Evolutionary conservation across 1,140 invertebrate genomes (phyloP).

Genomic region (Intoshia linei): DNA sequence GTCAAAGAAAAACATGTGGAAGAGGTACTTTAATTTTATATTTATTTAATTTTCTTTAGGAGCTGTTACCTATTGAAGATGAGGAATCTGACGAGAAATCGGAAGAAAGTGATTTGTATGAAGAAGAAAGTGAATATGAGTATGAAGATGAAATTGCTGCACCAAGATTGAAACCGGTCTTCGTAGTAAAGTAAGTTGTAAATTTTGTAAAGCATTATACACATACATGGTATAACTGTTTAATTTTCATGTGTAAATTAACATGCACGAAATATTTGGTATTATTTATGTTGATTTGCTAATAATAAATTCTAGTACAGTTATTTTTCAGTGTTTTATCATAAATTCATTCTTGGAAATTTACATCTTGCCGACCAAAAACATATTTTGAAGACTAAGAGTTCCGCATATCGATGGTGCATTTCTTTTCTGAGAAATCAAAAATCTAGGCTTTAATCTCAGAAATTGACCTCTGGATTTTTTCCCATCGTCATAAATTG

Average conservation of each 20-base stretch:
- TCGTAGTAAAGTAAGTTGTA: conserved; percentile 44
- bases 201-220: neutral
- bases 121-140: conserved; percentile 22
- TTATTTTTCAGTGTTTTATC: neutral
- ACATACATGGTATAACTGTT: neutral
- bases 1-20: too few species aligned
- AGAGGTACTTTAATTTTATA: too few species aligned
- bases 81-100: conserved; percentile 7
- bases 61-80: too few species aligned
- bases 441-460: too few species aligned
- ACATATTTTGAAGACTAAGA: too few species aligned
- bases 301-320: neutral
- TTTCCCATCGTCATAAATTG: too few species aligned
- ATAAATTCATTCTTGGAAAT: too few species aligned
- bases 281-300: neutral
- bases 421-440: too few species aligned
- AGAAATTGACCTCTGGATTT: too few species aligned
- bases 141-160: conserved; percentile 45
- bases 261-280: neutral
- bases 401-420: too few species aligned
- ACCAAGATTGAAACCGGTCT: conserved; percentile 70
- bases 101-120: conserved; percentile 7
- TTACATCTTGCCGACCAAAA: too few species aligned
- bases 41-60: too few species aligned
- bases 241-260: neutral